Evolutionary conservation across 2,888 invertebrate species (phyloP), one percentile per base, ranked within the genome.

Genomic region (Heliothis peltigera): DNA sequence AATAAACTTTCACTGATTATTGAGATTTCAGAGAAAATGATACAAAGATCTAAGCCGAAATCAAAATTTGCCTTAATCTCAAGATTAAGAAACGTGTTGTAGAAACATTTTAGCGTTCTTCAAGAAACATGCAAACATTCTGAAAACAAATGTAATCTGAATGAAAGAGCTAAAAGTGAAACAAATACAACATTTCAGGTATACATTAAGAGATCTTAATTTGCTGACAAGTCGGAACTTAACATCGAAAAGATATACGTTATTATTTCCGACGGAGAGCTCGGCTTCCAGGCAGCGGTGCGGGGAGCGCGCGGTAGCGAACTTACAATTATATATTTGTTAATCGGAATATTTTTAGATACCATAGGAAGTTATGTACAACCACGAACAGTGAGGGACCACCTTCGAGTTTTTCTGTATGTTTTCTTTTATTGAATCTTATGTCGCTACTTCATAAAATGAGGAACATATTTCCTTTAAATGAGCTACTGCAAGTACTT

Each of bases 201-300:
- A 46, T 62, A 60, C 44, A 57, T 56, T 43, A 48, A 51, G 53
- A 42, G 54, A 63, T 69, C 64, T 76, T 76, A 81, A 81, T 80
- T 79, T 70, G 73, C 59, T 67, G 75, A 75, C 75, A 72, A 70
- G 65, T 75, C 56, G 17, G 75, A 79, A 79, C 70, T 76, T 73
- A 76, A 59, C 76, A 73, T 80, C 57, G 63, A 79, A 81, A 76
- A 79, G 76, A 73, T 81, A 76, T 67, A 79, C 70, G 68, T 75
- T 81, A 79, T 81, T 79, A 81, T 79, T 79, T 69, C 61, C 67
- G 66, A 73, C 79, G 8, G 58, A 48, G 68, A 58, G 47, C 17
- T 21, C 47, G 53, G 54, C 65, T 58, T 52, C n/a, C 18, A 17
- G 6, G 7, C 21, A 0, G 17, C 4, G 22, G 60, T 35, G 8